Base-by-base conservation (phyloP, 1,140 invertebrate species). In the Orius insidiosus region DNA sequence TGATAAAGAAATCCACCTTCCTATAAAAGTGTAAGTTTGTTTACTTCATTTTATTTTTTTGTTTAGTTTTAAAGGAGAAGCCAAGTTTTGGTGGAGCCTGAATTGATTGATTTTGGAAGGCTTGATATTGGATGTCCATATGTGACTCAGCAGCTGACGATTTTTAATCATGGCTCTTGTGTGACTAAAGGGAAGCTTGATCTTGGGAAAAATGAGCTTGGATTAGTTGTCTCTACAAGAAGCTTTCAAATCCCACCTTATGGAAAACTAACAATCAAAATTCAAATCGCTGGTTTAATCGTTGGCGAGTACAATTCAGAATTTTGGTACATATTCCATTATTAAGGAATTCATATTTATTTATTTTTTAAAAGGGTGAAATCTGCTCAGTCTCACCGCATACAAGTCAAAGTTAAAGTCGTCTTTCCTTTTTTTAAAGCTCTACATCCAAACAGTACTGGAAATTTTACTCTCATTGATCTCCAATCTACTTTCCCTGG, bases 111-210 rank as follows among this genome's bases (percentile, higher is more conserved):
- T 44, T 61, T 63, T 46, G 59, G 58, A 5, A 55, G 40, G 4
- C 52, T 64, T 1, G 58, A 64, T 16, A 31, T 59, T 11, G 58
- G 57, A 0, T 49, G 46, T 9, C 41, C 53, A 0, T 56, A 58
- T 8, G 46, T 47, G 5, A 50, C 53, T 5, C 54, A 55, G 46
- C 52, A 42, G 34, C 10, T 64, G 5, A 52, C 42, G 4, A 33
- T 64, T 4, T 39, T 9, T 1, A 64, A 63, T 30, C 30, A 46
- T 4, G 59, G 60, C 35, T 54, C 45, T 1, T 58, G 57, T 49
- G 55, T 51, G n/a, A 52, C 55, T 0, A 58, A 53, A 53, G 63
- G 58, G 47, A 50, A 48, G 1, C 48, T 64, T 13, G 60, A 63
- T 51, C 46, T 58, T 14, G 56, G 55, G 11, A 45, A 40, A 31